Evolutionary conservation across 1,140 invertebrate genomes (phyloP), one percentile per base, ranked within the genome.

Genomic region (Sminthurides bifidus): DNA sequence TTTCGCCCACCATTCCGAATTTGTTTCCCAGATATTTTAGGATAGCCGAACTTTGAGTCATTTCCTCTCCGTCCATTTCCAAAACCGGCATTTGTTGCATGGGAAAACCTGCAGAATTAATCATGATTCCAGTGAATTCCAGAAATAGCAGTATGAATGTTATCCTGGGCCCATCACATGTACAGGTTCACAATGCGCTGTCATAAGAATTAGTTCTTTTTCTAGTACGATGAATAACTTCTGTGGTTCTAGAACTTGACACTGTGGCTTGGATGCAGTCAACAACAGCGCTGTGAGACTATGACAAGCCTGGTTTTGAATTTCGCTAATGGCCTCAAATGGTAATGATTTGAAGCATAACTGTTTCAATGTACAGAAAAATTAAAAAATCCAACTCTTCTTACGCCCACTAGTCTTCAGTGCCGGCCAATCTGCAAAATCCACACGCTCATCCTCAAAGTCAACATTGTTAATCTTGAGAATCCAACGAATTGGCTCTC

Each of bases 1-100:
- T 70, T 63, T 74, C 69, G 45, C 78, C 78, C 63, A 76, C 69
- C 58, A 85, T 68, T 65, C 76, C 74, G 60, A 75, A 74, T 59
- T 78, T 71, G 45, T 69, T 72, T 0, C 79, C 83, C 23, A 85
- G 68, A 70, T 80, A 85, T 56, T 80, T 71, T 5, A 75, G 74
- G 33, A 85, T 78, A 5, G 82, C 77, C 35, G 76, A 69, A 59
- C 77, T 80, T 65, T 85, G 81, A 0, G 76, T 73, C 48, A 81
- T 72, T 41, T 68, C 66, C 65, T 79, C 77, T 1, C 80, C 82
- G 64, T 84, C 77, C 30, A 83, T 75, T 65, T 81, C 79, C 51
- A 85, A 65, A 6, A 82, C 72, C 1, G 83, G 83, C 45, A 84
- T 65, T 68, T 79, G 77, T 33, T 81, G 81, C 62, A 80, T 82